These are phyloP conservation scores for Amblyjoppa proteus DNA, from an alignment of 2,888 invertebrate genomes.

Conservation along the genomic window DNA sequence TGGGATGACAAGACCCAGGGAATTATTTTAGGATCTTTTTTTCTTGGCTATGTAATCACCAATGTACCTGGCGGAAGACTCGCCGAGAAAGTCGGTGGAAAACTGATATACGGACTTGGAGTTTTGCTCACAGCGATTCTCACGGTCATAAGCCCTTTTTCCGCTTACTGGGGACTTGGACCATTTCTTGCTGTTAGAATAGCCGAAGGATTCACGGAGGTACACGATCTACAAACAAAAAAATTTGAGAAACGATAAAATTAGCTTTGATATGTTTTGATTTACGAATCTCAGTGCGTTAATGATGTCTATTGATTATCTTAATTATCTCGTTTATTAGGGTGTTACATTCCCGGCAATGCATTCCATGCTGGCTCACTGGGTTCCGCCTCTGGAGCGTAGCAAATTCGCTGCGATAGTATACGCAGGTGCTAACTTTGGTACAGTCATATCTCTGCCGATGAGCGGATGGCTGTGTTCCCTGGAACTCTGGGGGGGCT, in stretches of 20 bases:
- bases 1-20: slow-evolving; percentile 94
- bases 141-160: slow-evolving; percentile 93
- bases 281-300: not conserved
- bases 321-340: slow-evolving; percentile 78
- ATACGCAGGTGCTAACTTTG: slow-evolving; percentile 95
- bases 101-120: slow-evolving; percentile 93
- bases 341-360: slow-evolving; percentile 97
- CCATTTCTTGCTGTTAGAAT: slow-evolving; percentile 91
- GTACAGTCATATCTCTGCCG: slow-evolving; percentile 94
- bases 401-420: slow-evolving; percentile 95
- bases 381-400: slow-evolving; percentile 97
- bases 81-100: slow-evolving; percentile 95
- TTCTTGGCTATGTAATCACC: slow-evolving; percentile 93
- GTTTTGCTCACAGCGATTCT: slow-evolving; percentile 93
- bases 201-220: slow-evolving; percentile 94
- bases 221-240: slow-evolving; percentile 74
- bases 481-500: slow-evolving; percentile 90
- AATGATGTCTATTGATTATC: not conserved
- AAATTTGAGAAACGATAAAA: not conserved
- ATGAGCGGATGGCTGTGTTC: slow-evolving; percentile 94
- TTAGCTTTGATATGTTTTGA: not conserved
- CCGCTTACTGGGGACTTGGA: slow-evolving; percentile 88
- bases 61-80: slow-evolving; percentile 93
- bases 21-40: slow-evolving; percentile 93
- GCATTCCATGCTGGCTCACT: slow-evolving; percentile 96